Base-by-base conservation (phyloP, 2,888 invertebrate genomes). In the Lasioglossum leucozonium region DNA sequence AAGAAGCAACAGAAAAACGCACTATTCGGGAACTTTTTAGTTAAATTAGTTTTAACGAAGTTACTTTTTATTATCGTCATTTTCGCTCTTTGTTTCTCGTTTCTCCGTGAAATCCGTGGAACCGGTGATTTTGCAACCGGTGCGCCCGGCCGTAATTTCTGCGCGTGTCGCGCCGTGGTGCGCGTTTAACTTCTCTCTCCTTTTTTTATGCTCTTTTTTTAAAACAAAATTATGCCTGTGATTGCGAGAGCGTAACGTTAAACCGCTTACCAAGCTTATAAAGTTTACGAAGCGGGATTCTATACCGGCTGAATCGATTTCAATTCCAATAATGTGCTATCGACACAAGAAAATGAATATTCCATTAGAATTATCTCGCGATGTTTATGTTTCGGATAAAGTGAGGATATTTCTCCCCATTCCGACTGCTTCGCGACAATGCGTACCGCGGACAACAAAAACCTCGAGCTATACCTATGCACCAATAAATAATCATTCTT, bases 31-130 rank as follows among this genome's bases (percentile, higher is more conserved):
- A 84, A 84, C 75, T 84, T 84, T 75, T 65, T 72, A 75, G 79
- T 79, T 84, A 79, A 84, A 84, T 84, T 84, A 84, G 84, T 84
- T 84, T 84, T 84, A 84, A 84, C 84, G 72, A 84, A 84, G 84
- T 84, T 84, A 84, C 65, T 65, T 69, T 84, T 79, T 84, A 84
- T 84, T 84, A 76, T 75, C 84, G 79, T 84, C 84, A 84, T 84
- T 79, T 67, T 84, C 79, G 44, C 34, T 71, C 30, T 51, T 18
- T 26, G 51, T 51, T 69, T 82, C 73, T 77, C 58, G 40, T 51
- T 81, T 73, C 73, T 72, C 34, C 72, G 16, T 78, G 65, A 67
- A 40, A 79, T 72, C 30, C 34, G 26, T 3, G 37, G 44, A 30
- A 34, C 37, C 72, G 22, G 51, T 40, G 58, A 77, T 84, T 77